These are phyloP conservation scores for Delphinapterus leucas DNA, from an alignment of 2,113 vertebrate species.

Conservation along the genomic window DNA sequence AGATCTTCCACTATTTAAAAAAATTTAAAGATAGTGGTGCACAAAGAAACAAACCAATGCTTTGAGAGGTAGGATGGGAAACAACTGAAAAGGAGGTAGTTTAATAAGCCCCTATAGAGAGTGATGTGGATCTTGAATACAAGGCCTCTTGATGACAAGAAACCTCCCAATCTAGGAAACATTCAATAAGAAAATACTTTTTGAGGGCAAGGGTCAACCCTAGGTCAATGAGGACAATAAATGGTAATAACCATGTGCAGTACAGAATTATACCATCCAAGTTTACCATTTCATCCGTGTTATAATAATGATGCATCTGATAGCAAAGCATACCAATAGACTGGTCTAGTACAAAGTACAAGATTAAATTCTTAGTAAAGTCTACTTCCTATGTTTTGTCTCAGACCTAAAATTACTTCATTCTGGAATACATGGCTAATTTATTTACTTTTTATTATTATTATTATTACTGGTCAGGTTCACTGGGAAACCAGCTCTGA, in stretches of 20 bases:
- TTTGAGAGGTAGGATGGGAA: background rate
- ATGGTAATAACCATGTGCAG: background rate
- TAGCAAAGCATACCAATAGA: background rate
- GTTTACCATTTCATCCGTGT: background rate
- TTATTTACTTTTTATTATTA: background rate
- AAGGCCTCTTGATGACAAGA: background rate
- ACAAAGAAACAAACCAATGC: conserved; percentile 39
- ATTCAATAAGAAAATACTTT: background rate
- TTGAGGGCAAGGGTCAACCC: background rate
- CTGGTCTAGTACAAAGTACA: background rate
- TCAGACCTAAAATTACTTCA: background rate
- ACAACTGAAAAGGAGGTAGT: background rate
- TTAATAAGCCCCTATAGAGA: conserved; percentile 9
- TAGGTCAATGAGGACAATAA: conserved; percentile 12
- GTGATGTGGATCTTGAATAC: background rate
- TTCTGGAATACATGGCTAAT: background rate
- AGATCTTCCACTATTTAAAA: conserved; percentile 41
- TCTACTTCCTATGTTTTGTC: background rate
- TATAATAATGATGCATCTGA: background rate
- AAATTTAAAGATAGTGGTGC: background rate
- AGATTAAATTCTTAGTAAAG: background rate
- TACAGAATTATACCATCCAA: background rate
- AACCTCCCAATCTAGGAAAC: background rate
- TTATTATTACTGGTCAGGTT: background rate
- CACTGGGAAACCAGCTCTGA: background rate